Percentiles rank a stretch among this genome's conserved stretches.
These are phyloP conservation scores for Hypanus sabinus DNA, from an alignment of 2,113 vertebrate genomes.

Conservation along the genomic window DNA sequence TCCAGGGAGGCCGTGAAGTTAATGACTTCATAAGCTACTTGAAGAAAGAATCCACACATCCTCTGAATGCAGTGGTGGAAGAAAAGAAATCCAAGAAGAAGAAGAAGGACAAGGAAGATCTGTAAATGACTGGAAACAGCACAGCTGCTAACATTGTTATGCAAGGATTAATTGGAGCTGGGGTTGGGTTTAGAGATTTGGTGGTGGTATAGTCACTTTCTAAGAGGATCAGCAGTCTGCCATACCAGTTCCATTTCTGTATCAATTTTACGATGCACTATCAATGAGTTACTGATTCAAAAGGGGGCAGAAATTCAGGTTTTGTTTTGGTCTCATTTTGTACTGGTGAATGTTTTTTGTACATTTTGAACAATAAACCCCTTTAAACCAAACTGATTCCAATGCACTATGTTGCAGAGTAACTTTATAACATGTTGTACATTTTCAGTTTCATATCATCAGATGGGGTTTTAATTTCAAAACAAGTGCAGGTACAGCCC, in stretches of 20 bases:
- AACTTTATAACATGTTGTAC: neutral
- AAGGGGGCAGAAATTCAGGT: slow-evolving; percentile 38
- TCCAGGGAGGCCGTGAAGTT: slow-evolving; percentile 88
- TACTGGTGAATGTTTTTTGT: slow-evolving; percentile 63
- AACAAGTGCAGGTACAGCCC: neutral
- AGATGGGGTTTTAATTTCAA: neutral
- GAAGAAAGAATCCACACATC: slow-evolving; percentile 80
- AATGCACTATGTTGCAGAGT: neutral
- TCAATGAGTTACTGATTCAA: slow-evolving; percentile 28
- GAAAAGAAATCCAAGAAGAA: slow-evolving; percentile 80
- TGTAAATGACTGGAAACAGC: slow-evolving; percentile 49
- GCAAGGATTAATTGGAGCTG: slow-evolving; percentile 37
- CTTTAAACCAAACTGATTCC: slow-evolving; percentile 32
- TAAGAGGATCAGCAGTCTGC: slow-evolving; percentile 10
- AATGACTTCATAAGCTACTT: slow-evolving; percentile 87
- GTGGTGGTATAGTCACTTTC: slow-evolving; percentile 38
- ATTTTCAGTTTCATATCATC: slow-evolving; percentile 5
- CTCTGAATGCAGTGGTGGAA: slow-evolving; percentile 74
- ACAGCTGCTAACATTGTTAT: slow-evolving; percentile 34
- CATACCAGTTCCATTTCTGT: slow-evolving; percentile 27
- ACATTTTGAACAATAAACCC: slow-evolving; percentile 65
- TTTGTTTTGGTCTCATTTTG: slow-evolving; percentile 38
- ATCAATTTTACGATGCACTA: slow-evolving; percentile 37
- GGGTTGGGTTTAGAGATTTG: slow-evolving; percentile 25
- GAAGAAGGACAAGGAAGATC: slow-evolving; percentile 60